A percentile compares a stretch with the other conserved stretches of the same genome.
phyloP scores from a whole-genome alignment of 1,140 invertebrate genomes.

The Asbolus verrucosus region DNA sequence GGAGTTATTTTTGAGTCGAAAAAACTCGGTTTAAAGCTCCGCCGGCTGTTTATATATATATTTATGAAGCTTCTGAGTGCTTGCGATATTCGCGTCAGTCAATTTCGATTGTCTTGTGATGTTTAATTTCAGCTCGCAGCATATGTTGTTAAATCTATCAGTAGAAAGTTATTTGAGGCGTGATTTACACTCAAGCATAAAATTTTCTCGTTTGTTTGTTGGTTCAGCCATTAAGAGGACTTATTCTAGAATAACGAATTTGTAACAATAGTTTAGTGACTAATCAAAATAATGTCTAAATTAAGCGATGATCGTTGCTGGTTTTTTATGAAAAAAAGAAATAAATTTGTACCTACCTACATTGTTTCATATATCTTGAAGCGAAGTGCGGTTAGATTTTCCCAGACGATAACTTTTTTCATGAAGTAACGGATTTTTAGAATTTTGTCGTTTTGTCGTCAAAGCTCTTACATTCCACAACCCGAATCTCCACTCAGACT shows the following conservation, averaged over 20 bases:
- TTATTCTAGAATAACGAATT: slow-evolving; percentile 1
- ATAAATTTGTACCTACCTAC: too few species aligned
- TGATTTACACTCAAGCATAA: slow-evolving; percentile 10
- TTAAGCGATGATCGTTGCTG: too few species aligned
- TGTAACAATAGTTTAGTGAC: too few species aligned
- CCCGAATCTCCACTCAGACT: too few species aligned
- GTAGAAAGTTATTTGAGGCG: not conserved
- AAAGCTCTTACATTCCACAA: too few species aligned
- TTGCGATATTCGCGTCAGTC: slow-evolving; percentile 13
- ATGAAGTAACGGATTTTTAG: too few species aligned
- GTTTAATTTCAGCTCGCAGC: slow-evolving; percentile 28
- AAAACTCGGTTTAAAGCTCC: slow-evolving; percentile 12
- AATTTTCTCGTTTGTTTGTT: slow-evolving; percentile 10
- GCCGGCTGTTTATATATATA: slow-evolving; percentile 23
- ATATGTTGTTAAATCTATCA: slow-evolving; percentile 7
- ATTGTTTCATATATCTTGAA: too few species aligned
- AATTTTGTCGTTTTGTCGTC: too few species aligned
- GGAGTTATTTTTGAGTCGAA: slow-evolving; percentile 12
- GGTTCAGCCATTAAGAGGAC: slow-evolving; percentile 2
- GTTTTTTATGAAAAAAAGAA: too few species aligned
- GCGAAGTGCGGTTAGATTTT: too few species aligned
- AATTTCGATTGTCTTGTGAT: slow-evolving; percentile 28
- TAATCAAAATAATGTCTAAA: not conserved
- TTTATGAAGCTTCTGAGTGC: slow-evolving; percentile 14
- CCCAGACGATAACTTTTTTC: too few species aligned